Conservation (phyloP, 2,113 vertebrate species). For the Prolemur simus region DNA sequence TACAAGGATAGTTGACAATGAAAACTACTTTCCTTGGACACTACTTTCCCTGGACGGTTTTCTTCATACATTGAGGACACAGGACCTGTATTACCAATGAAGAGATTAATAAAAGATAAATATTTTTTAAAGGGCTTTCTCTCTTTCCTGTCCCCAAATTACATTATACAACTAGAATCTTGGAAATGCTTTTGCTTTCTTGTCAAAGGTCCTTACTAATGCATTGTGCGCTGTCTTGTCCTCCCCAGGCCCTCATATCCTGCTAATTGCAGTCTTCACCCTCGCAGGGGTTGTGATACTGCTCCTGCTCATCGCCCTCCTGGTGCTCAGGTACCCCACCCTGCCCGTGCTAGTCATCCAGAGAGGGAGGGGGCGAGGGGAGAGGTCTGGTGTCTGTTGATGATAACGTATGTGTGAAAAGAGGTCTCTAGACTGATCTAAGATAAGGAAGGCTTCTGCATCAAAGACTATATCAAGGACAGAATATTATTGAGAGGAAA, state of each 20-base stretch:
- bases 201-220: background rate
- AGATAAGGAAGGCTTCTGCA: background rate
- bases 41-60: background rate
- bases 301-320: slow-evolving; percentile 89
- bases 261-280: slow-evolving; percentile 91
- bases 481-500: background rate
- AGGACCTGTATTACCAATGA: background rate
- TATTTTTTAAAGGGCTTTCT: background rate
- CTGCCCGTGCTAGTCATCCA: background rate
- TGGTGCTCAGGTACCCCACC: slow-evolving; percentile 91
- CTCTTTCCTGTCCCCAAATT: background rate
- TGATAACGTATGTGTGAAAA: background rate
- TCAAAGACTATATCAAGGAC: background rate
- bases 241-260: slow-evolving; percentile 81
- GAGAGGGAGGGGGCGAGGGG: too few species aligned
- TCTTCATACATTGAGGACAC: background rate
- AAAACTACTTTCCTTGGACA: background rate
- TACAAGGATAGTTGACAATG: background rate
- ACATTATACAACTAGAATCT: background rate
- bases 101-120: background rate
- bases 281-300: slow-evolving; percentile 89
- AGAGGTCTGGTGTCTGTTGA: background rate
- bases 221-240: background rate
- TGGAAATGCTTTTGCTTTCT: background rate
- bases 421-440: background rate